These are phyloP conservation scores for Ostrea denselamellosa DNA, from an alignment of 1,140 invertebrate species.

Conservation along the genomic window DNA sequence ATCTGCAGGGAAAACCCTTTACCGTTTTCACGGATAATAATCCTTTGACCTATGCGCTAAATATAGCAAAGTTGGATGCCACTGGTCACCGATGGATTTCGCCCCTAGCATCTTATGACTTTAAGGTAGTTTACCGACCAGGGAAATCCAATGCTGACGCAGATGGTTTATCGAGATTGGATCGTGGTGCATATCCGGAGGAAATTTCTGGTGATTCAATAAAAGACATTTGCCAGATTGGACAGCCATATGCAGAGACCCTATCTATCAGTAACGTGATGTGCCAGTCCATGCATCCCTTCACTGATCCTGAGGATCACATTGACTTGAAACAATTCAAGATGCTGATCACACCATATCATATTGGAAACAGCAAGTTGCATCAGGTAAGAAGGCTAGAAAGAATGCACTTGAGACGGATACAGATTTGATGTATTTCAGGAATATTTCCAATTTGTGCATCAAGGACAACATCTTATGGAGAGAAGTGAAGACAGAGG, in stretches of 20 bases:
- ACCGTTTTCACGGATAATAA: slow-evolving; percentile 50
- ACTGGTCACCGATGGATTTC: too few species aligned
- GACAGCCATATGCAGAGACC: background rate
- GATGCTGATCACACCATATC: background rate
- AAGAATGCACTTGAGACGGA: background rate
- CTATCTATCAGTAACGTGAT: background rate
- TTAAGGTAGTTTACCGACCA: background rate
- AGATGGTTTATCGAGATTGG: background rate
- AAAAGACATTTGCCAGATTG: background rate
- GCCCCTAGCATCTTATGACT: slow-evolving; percentile 36
- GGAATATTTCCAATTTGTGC: background rate
- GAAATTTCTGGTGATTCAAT: too few species aligned
- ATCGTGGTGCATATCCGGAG: background rate
- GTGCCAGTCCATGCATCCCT: background rate
- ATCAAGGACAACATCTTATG: background rate
- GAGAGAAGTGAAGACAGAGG: background rate
- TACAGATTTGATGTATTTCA: background rate
- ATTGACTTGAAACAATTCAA: background rate
- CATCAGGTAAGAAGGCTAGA: too few species aligned
- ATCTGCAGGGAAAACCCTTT: slow-evolving; percentile 51
- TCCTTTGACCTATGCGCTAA: too few species aligned
- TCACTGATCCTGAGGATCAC: background rate
- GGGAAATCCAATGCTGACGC: too few species aligned
- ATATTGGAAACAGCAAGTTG: background rate
- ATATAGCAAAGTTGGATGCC: too few species aligned